Conservation (phyloP, 2,888 invertebrate species). For the Acrocyrtus sp. region DNA sequence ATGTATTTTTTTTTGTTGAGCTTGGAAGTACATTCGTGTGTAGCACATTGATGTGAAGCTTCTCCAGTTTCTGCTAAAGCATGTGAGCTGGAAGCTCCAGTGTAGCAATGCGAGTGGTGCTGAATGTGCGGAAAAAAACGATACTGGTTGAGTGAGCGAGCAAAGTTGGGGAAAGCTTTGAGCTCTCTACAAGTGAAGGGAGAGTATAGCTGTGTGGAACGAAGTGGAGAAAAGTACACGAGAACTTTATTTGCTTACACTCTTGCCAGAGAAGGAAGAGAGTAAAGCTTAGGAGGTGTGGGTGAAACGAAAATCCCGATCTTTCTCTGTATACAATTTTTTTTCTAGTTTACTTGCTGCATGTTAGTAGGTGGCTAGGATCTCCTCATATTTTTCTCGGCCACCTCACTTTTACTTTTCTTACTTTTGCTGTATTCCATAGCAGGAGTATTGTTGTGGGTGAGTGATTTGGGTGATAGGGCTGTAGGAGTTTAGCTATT, state of each 20-base stretch:
- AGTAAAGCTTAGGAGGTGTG: constrained; percentile 31
- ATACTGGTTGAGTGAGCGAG: constrained; percentile 22
- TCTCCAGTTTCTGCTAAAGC: too few species aligned
- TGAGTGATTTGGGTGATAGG: background rate
- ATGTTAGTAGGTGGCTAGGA: background rate
- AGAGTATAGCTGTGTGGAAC: too few species aligned
- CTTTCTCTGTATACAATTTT: constrained; percentile 5
- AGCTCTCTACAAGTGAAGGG: constrained; percentile 9
- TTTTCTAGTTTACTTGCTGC: background rate
- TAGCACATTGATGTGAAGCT: too few species aligned
- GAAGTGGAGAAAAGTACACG: background rate
- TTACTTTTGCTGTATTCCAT: constrained; percentile 8
- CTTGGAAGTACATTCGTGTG: too few species aligned
- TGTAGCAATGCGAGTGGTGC: constrained; percentile 1
- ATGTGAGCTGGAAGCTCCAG: too few species aligned
- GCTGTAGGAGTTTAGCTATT: background rate
- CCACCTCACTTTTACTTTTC: constrained; percentile 6
- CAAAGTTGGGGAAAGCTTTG: constrained; percentile 22
- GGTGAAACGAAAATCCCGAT: constrained; percentile 30
- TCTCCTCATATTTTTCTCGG: background rate
- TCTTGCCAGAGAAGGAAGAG: constrained; percentile 5
- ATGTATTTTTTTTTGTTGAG: too few species aligned
- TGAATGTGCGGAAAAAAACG: constrained; percentile 8
- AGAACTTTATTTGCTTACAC: background rate
- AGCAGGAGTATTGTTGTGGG: background rate